phyloP scores from a whole-genome alignment of 2,113 vertebrate species.

The Myrmecobius fasciatus region DNA sequence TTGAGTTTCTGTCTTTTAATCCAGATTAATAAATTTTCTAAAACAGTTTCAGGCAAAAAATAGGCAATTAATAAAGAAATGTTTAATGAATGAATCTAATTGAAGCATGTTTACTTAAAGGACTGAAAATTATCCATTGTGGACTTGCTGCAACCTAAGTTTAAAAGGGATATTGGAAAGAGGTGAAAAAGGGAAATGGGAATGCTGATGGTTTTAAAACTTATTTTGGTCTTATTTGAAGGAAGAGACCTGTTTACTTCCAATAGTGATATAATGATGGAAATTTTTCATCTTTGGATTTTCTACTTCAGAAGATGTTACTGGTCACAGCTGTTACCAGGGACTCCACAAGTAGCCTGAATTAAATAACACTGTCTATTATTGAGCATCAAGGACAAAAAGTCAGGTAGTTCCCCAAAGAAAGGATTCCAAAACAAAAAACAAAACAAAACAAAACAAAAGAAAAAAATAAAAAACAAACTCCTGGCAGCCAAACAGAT shows the following conservation, averaged over 20 bases:
- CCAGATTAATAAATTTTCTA: not conserved
- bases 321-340: not conserved
- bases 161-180: conserved; percentile 43
- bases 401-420: conserved; percentile 31
- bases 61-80: not conserved
- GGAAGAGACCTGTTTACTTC: conserved; percentile 30
- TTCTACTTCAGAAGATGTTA: conserved; percentile 34
- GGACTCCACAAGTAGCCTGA: not conserved
- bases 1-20: too few relatives aligned
- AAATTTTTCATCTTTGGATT: conserved; percentile 47
- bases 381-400: conserved; percentile 14
- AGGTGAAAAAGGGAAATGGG: conserved; percentile 45
- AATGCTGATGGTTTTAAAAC: conserved; percentile 6
- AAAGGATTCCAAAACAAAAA: not conserved
- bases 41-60: not conserved
- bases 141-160: conserved; percentile 37
- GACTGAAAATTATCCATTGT: conserved; percentile 49
- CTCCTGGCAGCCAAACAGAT: not conserved
- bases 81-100: not conserved
- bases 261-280: conserved; percentile 21
- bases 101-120: conserved; percentile 8
- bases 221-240: not conserved
- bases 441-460: too few relatives aligned
- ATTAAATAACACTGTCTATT: conserved; percentile 19
- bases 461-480: too few relatives aligned